These are phyloP conservation scores for Solenopsis fugax DNA, from an alignment of 1,140 invertebrate species.

Conservation along the genomic window DNA sequence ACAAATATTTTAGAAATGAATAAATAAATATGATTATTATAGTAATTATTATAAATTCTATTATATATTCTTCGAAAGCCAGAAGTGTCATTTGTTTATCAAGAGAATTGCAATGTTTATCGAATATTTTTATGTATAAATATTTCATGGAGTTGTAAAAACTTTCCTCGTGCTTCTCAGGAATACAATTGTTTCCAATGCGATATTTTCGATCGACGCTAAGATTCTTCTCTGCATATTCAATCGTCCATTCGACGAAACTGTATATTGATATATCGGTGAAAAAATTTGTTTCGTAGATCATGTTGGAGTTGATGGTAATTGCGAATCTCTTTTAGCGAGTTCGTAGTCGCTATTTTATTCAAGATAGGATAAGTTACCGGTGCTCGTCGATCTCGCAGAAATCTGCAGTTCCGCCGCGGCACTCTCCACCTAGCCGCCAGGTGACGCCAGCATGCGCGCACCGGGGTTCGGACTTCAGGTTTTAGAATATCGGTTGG, in stretches of 20 bases:
- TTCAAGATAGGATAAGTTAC: neutral
- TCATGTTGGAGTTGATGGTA: neutral
- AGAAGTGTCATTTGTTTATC: neutral
- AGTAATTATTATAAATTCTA: neutral
- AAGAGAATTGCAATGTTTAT: too few relatives aligned
- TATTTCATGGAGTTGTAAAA: too few relatives aligned
- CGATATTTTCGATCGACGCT: neutral
- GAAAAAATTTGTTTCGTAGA: neutral
- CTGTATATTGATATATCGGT: neutral
- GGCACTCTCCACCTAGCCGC: neutral
- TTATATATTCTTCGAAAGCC: neutral
- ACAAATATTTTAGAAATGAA: neutral
- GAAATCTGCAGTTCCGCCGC: neutral
- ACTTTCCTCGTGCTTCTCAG: too few relatives aligned
- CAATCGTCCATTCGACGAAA: neutral
- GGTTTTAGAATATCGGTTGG: conserved; percentile 72
- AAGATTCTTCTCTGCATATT: conserved; percentile 13
- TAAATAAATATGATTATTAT: conserved; percentile 4
- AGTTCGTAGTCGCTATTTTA: too few relatives aligned
- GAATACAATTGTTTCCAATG: neutral
- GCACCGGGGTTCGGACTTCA: conserved; percentile 59
- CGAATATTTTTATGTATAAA: too few relatives aligned
- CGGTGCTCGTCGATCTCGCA: neutral
- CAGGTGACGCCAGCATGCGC: conserved; percentile 6
- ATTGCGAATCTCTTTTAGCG: too few relatives aligned